Evolutionary conservation across 2,888 invertebrate species (phyloP), one percentile per base, ranked within the genome.

Genomic region (Dryococelus australis): DNA sequence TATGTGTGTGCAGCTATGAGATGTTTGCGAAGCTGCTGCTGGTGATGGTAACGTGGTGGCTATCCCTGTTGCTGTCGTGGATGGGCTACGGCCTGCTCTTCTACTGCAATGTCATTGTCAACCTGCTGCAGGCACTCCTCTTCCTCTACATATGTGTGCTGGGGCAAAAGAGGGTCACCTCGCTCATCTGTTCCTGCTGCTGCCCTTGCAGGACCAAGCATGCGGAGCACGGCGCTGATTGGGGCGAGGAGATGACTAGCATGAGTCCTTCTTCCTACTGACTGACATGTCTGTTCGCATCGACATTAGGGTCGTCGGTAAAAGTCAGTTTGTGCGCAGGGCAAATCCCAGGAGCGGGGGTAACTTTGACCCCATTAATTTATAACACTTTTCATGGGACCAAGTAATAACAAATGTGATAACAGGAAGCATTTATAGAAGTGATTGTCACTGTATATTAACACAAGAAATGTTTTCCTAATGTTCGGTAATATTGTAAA

Each of bases 231-330:
- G 90, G 91, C 0, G 86, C 88, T 0, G 97, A 97, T 91, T 97
- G 97, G 97, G 97, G 97, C 0, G 97, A 97, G 91, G 97, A 97
- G 93, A 95, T 97, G 96, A 96, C 96, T 86, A 97, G 97, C 89
- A 97, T 97, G 95, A 97, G 97, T 91, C 95, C 96, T 26, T 94
- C 10, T 16, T 24, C 28, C 9, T 83, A 83, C 35, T 83, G 83
- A 83, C 51, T 20, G 1, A 1, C 51, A 35, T 35, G 4, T 35
- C 35, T 3, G 35, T n/a, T n/a, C n/a, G n/a, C n/a, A n/a, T n/a
- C n/a, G n/a, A n/a, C n/a, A n/a, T n/a, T n/a, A n/a, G n/a, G n/a
- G n/a, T n/a, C n/a, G n/a, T n/a, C n/a, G n/a, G n/a, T n/a, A n/a
- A n/a, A n/a, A n/a, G n/a, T n/a, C n/a, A n/a, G n/a, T n/a, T n/a